Evolutionary conservation across 1,140 invertebrate genomes (phyloP), one percentile per base, ranked within the genome.

Genomic region (Atta colombica): DNA sequence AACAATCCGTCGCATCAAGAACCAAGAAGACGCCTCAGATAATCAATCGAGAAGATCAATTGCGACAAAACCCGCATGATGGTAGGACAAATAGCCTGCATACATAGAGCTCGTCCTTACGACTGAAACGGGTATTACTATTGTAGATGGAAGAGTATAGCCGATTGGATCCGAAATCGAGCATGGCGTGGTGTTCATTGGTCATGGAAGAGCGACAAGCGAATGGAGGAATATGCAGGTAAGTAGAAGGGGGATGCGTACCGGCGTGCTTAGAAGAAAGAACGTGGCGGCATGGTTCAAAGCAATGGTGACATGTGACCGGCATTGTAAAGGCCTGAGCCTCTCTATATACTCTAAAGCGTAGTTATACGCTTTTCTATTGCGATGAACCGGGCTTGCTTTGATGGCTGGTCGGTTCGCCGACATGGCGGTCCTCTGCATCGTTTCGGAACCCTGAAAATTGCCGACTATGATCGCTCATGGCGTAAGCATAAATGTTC

Each of bases 251-350:
- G 82, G 87, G 87, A 87, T 87, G 55, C 86, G 84, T 89, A 82
- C 77, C 85, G 86, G 72, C 69, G 45, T 80, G 77, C 31, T 63
- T 91, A 87, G 86, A 91, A 91, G 86, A 90, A 91, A 91, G 86
- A 87, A 68, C 78, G 72, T 39, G 90, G 84, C 91, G 91, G 91
- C 84, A 86, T n/a, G 45, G 90, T 92, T 92, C 91, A 92, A 92
- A 92, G 91, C 74, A 85, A 89, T 91, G 89, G 91, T 92, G 91
- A 92, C 91, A 92, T 92, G 91, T 92, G 91, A 92, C 91, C 91
- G 91, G 90, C 89, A 92, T 92, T 92, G 91, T 92, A 89, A 91
- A 61, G 45, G 77, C 66, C 49, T 77, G 66, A 81, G 81, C 28
- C 87, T 90, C 87, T 91, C 90, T 91, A 89, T 91, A 82, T 88